Conservation (phyloP, 2,113 vertebrate species). For the Heterotis niloticus region DNA sequence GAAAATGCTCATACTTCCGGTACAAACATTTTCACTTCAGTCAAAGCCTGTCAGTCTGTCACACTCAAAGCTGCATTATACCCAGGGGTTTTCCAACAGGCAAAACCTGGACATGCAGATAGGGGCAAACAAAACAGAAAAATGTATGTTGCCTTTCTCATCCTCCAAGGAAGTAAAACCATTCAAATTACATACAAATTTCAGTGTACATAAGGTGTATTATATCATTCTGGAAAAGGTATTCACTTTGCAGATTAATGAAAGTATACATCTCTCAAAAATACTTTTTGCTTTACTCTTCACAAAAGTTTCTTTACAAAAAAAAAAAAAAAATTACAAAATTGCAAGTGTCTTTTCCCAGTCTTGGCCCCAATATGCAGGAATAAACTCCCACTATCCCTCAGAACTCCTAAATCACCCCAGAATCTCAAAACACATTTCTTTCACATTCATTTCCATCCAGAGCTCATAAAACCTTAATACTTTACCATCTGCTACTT, state of each 20-base stretch:
- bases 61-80: neutral
- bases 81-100: neutral
- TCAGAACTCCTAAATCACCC: too few species aligned
- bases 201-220: neutral
- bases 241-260: neutral
- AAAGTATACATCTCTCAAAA: neutral
- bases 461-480: too few species aligned
- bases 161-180: neutral
- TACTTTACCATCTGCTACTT: too few species aligned
- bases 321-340: too few species aligned
- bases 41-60: neutral
- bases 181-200: conserved; percentile 4
- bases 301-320: too few species aligned
- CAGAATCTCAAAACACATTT: too few species aligned
- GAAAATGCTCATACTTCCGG: too few species aligned
- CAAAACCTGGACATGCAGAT: neutral
- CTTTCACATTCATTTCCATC: too few species aligned
- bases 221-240: neutral
- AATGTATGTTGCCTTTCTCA: neutral
- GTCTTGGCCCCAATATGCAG: too few species aligned
- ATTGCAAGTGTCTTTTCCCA: too few species aligned
- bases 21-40: neutral
- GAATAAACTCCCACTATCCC: too few species aligned
- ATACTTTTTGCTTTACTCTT: too few species aligned
- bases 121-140: neutral